Percentiles rank a stretch among this genome's conserved stretches.
Conservation (phyloP, 2,888 invertebrate species). For the Cheiracanthium punctorium region DNA sequence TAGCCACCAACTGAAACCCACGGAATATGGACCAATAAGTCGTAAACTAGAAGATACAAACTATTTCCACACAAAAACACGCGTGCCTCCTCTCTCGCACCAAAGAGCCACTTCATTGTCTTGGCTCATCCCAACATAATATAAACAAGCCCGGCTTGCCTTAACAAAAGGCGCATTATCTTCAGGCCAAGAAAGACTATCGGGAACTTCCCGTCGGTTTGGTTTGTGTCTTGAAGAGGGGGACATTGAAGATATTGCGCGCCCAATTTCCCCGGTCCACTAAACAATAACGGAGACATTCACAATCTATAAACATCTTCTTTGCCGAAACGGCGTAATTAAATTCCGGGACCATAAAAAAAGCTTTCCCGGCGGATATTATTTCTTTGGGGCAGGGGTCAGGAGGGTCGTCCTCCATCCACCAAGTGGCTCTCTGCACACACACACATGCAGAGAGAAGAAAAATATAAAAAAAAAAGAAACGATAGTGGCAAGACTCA, state of each 20-base stretch:
- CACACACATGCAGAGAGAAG: background rate
- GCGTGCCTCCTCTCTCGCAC: background rate
- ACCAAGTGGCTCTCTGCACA: slow-evolving; percentile 53
- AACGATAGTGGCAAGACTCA: slow-evolving; percentile 37
- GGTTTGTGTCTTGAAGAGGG: too few species aligned
- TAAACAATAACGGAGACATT: slow-evolving; percentile 43
- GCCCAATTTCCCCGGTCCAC: background rate
- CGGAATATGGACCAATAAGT: too few species aligned
- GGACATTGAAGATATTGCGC: background rate
- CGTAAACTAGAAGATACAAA: too few species aligned
- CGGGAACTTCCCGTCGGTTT: background rate
- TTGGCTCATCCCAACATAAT: slow-evolving; percentile 16
- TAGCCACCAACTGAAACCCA: too few species aligned
- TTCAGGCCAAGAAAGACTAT: background rate
- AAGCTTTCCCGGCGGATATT: slow-evolving; percentile 45
- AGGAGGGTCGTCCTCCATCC: slow-evolving; percentile 43
- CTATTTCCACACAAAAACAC: too few species aligned
- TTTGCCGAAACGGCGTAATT: slow-evolving; percentile 38
- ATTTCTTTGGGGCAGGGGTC: slow-evolving; percentile 44
- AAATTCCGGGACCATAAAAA: slow-evolving; percentile 50
- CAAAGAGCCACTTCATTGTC: slow-evolving; percentile 7
- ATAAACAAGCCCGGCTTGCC: slow-evolving; percentile 20
- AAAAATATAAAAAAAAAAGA: slow-evolving; percentile 12
- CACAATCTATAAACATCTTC: slow-evolving; percentile 53
- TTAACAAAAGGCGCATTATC: slow-evolving; percentile 42